phyloP scores from a whole-genome alignment of 2,113 vertebrate genomes.

The Oxyura jamaicensis region DNA sequence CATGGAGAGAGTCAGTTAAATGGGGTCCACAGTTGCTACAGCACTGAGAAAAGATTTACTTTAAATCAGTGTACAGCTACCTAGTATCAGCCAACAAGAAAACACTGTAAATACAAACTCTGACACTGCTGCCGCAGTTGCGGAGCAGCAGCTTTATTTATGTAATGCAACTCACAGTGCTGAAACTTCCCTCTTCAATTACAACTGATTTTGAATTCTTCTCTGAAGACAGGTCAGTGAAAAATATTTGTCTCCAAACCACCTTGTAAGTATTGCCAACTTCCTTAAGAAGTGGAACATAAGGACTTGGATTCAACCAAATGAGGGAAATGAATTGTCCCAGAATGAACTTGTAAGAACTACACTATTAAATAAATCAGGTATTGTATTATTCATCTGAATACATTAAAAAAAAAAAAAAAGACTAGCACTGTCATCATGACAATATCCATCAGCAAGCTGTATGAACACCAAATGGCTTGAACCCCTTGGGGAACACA shows the following conservation, averaged over 20 bases:
- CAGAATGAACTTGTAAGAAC: neutral
- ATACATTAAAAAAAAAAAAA: neutral
- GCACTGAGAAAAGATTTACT: constrained; percentile 10
- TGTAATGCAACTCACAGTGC: neutral
- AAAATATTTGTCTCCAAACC: constrained; percentile 38
- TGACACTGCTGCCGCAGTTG: neutral
- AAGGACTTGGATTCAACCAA: constrained; percentile 3
- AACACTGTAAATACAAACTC: neutral
- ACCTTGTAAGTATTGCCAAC: neutral
- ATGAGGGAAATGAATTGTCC: constrained; percentile 2
- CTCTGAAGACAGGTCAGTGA: constrained; percentile 17
- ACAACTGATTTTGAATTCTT: neutral
- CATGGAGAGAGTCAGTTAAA: constrained; percentile 59
- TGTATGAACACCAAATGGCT: constrained; percentile 54
- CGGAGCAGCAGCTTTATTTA: neutral
- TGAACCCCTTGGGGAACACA: constrained; percentile 61
- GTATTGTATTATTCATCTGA: neutral
- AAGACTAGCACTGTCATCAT: neutral
- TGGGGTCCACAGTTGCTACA: neutral
- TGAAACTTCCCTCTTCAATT: neutral
- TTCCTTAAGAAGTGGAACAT: neutral
- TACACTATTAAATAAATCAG: neutral
- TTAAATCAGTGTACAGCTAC: constrained; percentile 11
- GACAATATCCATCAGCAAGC: constrained; percentile 36
- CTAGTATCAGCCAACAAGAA: neutral